These are phyloP conservation scores for Melanotaenia parkinsoni DNA, from an alignment of 2,797 vertebrate genomes.

Conservation along the genomic window DNA sequence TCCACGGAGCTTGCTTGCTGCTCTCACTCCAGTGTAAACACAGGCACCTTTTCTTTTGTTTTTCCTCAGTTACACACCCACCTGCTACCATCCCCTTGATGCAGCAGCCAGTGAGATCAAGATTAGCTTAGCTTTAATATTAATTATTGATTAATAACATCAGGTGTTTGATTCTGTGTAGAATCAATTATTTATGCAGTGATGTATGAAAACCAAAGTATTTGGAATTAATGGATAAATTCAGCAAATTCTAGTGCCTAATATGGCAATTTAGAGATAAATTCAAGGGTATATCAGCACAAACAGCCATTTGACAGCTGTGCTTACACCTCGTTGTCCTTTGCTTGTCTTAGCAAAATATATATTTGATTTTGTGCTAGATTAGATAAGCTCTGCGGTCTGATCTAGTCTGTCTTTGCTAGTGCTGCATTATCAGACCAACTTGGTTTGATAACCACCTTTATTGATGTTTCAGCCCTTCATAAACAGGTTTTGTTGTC, in stretches of 20 bases:
- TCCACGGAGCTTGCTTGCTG: constrained; percentile 52
- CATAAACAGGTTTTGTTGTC: not conserved
- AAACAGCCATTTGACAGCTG: not conserved
- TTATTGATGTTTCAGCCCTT: not conserved
- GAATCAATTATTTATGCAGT: not conserved
- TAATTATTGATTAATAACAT: constrained; percentile 33
- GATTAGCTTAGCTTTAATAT: constrained; percentile 28
- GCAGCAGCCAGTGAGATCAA: not conserved
- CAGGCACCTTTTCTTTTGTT: constrained; percentile 56
- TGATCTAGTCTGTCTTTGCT: not conserved
- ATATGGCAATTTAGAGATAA: not conserved
- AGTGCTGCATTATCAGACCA: not conserved
- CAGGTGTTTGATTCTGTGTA: constrained; percentile 7
- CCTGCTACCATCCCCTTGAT: not conserved
- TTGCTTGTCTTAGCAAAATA: not conserved
- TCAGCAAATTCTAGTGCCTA: not conserved
- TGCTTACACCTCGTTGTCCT: not conserved
- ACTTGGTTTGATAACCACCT: not conserved
- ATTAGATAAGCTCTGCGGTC: not conserved
- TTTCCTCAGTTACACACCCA: constrained; percentile 20
- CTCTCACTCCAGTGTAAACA: constrained; percentile 66
- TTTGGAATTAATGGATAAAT: not conserved
- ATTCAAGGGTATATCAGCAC: not conserved
- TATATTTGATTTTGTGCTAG: not conserved
- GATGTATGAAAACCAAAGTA: not conserved